Evolutionary conservation across 2,797 vertebrate genomes (phyloP), one percentile per base, ranked within the genome.

Genomic region (Apogon talboti): DNA sequence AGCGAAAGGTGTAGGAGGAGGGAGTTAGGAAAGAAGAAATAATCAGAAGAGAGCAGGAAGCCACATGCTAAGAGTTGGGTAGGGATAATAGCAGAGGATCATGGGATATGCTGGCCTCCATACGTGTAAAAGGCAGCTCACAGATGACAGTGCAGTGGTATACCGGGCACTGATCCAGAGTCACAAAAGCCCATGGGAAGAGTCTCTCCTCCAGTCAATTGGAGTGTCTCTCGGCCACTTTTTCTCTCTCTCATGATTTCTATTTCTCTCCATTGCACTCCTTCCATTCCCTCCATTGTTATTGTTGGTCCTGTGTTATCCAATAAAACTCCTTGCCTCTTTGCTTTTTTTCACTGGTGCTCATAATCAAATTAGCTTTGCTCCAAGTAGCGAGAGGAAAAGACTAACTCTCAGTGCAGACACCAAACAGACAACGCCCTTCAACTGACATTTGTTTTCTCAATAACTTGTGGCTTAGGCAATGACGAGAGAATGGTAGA

Each of bases 401-500:
- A 82, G 79, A 74, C 58, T 55, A 72, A 72, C 67, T 76, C 67
- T 76, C 35, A 51, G 76, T 56, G 74, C 83, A 87, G 75, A 81
- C 86, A 71, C 82, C 79, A 83, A 86, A 79, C 71, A 83, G 89
- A 84, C 88, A 88, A 92, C 91, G 87, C 92, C 92, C 91, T 90
- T 87, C 86, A 85, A 89, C 87, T 91, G 89, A 90, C 88, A 87
- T 91, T 91, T 91, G 86, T 90, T 92, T 92, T 91, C 86, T 87
- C 84, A 84, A 87, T 90, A 90, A 90, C 87, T 89, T 85, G 80
- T 82, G 84, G 82, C 83, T 91, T 78, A 76, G 76, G 84, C 77
- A 85, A 83, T 71, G 57, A 74, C 71, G 71, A 74, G 79, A 79
- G 77, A 85, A 81, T 76, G 62, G 87, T 85, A 56, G 78, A 79